Evolutionary conservation across 1,140 invertebrate species (phyloP).

Genomic region (Papilio glaucus): DNA sequence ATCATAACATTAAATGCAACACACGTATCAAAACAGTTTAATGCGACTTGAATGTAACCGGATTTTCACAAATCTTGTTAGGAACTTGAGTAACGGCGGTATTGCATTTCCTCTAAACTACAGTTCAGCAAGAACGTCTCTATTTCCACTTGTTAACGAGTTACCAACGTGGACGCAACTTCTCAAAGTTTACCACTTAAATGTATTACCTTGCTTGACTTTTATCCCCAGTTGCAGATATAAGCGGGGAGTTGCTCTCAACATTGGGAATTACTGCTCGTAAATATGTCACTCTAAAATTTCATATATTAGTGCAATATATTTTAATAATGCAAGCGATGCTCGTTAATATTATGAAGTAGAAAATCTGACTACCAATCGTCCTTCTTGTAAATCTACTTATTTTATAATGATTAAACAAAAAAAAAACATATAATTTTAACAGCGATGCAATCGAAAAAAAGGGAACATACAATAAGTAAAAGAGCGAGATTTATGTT

Average conservation of each 20-base stretch:
- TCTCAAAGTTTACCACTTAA: conserved; percentile 32
- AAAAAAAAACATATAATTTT: too few relatives aligned
- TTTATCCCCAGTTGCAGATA: conserved; percentile 19
- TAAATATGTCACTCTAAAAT: conserved; percentile 6
- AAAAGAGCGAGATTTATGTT: too few relatives aligned
- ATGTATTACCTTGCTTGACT: conserved; percentile 13
- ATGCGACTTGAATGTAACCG: neutral
- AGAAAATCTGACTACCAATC: too few relatives aligned
- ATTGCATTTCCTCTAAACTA: conserved; percentile 3
- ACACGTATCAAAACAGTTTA: neutral
- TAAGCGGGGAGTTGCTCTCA: neutral
- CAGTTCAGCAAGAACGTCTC: conserved; percentile 25
- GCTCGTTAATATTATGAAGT: too few relatives aligned
- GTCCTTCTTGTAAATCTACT: too few relatives aligned
- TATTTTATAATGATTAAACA: too few relatives aligned
- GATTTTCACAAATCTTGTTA: conserved; percentile 1
- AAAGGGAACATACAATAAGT: too few relatives aligned
- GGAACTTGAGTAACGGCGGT: neutral
- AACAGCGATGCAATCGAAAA: too few relatives aligned
- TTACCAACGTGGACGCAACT: conserved; percentile 18
- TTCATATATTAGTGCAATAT: neutral
- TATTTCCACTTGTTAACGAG: conserved; percentile 34
- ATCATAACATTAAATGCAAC: neutral
- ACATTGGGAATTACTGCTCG: neutral
- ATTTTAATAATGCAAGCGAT: too few relatives aligned